Evolutionary conservation across 2,797 vertebrate genomes (phyloP).

Genomic region (Bryconaethiops microstoma): DNA sequence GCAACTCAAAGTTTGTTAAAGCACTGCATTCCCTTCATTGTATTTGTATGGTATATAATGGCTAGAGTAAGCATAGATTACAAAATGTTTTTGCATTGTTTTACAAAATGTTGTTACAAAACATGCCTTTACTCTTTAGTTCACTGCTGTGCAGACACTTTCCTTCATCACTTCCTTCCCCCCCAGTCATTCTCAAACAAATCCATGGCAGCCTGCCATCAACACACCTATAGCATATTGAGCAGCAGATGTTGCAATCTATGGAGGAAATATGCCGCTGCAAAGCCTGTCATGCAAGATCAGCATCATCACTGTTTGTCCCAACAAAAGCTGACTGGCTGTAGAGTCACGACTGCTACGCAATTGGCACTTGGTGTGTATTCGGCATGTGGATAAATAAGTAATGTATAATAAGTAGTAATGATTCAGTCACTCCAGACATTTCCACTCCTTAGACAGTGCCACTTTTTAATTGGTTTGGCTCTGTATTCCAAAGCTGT

Average conservation of each 20-base stretch:
- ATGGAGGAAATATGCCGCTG: constrained; percentile 3
- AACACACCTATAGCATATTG: constrained; percentile 36
- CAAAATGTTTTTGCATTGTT: not conserved
- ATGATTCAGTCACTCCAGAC: too few relatives aligned
- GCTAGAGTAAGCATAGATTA: not conserved
- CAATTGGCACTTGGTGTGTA: not conserved
- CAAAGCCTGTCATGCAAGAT: constrained; percentile 11
- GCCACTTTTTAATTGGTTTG: not conserved
- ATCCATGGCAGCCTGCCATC: constrained; percentile 9
- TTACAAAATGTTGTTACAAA: too few relatives aligned
- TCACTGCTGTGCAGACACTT: constrained; percentile 3
- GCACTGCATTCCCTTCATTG: not conserved
- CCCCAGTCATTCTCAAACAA: not conserved
- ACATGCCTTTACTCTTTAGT: not conserved
- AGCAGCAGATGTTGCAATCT: constrained; percentile 35
- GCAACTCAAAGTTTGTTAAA: not conserved
- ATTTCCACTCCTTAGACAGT: too few relatives aligned
- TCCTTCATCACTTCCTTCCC: constrained; percentile 5
- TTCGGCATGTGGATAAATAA: too few relatives aligned
- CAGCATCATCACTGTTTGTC: constrained; percentile 4
- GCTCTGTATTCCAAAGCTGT: not conserved
- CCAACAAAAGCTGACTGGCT: not conserved
- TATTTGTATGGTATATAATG: not conserved
- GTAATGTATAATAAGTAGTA: too few relatives aligned
- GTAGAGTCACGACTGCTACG: not conserved